Base-by-base conservation (phyloP, 2,797 vertebrate genomes). In the Pantherophis vulpinus region DNA sequence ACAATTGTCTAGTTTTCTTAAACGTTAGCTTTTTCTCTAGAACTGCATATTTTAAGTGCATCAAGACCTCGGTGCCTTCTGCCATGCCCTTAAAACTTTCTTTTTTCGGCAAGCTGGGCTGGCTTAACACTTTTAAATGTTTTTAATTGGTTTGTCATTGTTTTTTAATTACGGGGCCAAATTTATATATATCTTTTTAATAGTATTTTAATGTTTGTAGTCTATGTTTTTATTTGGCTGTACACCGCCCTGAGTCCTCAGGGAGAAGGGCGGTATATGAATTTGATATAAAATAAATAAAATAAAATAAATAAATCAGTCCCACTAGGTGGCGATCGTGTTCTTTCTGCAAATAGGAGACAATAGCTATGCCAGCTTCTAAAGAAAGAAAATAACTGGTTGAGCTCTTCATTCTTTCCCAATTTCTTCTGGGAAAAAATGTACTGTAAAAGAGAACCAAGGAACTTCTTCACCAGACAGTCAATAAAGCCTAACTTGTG, bases 271-370 rank as follows among this genome's bases (percentile, higher is more conserved):
- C 42, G 42, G 42, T 42, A 42, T 42, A 42, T 42, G 42, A 42
- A 42, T 42, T 42, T 42, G 42, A 42, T 42, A 42, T 42, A 42
- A 42, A 42, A 42, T 42, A 42, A 42, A 42, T 42, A 42, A 42
- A 42, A 42, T 42, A 42, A 42, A 42, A 42, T 42, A 42, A 42
- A 42, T 3, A 42, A 42, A 42, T 42, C 66, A 61, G 0, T n/a
- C 88, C 92, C 97, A 86, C 94, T 87, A 97, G 97, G 94, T 97
- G 97, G 95, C 5, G 70, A 88, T 87, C 11, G n/a, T 27, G 95
- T 94, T 93, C 96, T 96, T 96, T 91, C 60, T 94, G 89, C 95
- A 95, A 92, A 94, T 88, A 93, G 63, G 93, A 87, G 32, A 10
- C 86, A 79, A 66, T 18, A 0, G 23, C 32, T 25, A 6, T 51